These are phyloP conservation scores for Catotricha subobsoleta DNA, from an alignment of 2,888 invertebrate species.

Conservation along the genomic window DNA sequence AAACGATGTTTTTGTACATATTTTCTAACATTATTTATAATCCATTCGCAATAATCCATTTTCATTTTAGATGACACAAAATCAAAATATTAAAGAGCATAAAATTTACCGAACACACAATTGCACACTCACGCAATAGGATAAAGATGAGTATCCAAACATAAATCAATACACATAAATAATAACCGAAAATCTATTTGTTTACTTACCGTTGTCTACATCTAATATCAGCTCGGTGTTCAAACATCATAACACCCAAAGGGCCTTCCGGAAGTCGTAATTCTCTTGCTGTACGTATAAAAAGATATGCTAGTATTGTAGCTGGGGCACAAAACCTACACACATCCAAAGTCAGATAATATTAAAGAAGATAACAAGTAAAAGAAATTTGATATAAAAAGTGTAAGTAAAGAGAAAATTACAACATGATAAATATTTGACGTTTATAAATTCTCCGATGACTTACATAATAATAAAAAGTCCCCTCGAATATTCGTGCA, in stretches of 20 bases:
- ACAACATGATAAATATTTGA: no score
- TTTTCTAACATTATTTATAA: no score
- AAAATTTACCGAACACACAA: no score
- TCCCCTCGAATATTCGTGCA: constrained; percentile 46
- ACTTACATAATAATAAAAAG: constrained; percentile 46
- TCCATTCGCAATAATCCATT: no score
- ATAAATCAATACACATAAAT: no score
- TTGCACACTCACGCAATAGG: no score
- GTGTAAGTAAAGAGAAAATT: neutral
- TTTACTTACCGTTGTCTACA: constrained; percentile 21
- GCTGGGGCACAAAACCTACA: constrained; percentile 27
- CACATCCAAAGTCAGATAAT: constrained; percentile 3
- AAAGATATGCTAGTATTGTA: constrained; percentile 41
- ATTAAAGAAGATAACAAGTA: constrained; percentile 1
- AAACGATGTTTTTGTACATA: no score
- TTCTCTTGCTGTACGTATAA: constrained; percentile 44
- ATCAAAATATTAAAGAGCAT: no score
- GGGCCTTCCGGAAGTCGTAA: constrained; percentile 36
- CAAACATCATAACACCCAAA: constrained; percentile 37
- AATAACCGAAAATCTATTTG: no score
- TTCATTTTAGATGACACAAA: no score
- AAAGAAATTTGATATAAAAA: neutral
- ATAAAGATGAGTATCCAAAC: no score
- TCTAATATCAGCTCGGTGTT: constrained; percentile 29
- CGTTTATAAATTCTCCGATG: constrained; percentile 6